Base-by-base conservation (phyloP, 2,797 vertebrate species). In the Xyrichtys novacula region DNA sequence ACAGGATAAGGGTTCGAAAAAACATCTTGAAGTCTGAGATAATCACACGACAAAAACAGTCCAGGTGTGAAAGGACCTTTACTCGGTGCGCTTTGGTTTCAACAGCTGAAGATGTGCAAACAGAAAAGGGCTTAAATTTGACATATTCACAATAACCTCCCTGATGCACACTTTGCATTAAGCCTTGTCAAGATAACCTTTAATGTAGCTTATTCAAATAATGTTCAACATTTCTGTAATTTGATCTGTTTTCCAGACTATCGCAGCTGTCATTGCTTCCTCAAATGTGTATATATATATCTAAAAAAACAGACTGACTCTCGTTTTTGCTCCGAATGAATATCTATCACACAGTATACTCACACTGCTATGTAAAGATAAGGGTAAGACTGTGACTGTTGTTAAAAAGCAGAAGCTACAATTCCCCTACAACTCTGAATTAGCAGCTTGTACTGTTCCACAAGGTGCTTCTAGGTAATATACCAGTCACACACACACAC, bases 391-490 rank as follows among this genome's bases (percentile, higher is more conserved):
- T n/a, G n/a, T n/a, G n/a, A n/a, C n/a, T n/a, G n/a, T 43, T 22
- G 19, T 22, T 19, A 12, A 14, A 5, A 38, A 38, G 14, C 14
- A 15, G 12, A 17, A 15, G 16, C 15, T 38, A 15, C 5, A 17
- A 38, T 17, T 31, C 20, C 5, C 48, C 48, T 11, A 6, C 54
- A 26, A 11, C 28, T 44, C 16, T 36, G 53, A 67, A 54, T 54
- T 0, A 57, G 22, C 23, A 23, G 38, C 42, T 57, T 53, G 25
- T 58, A 52, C 31, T 34, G 26, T 52, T 60, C 36, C 15, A 42
- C 12, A 49, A 59, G 56, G 46, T 68, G 53, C 36, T 46, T 32
- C 38, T 53, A 6, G 43, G 17, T 50, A 47, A 39, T 36, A 20
- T 56, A 38, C 36, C 36, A 15, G 14, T 15, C 36, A 15, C 36